Percentiles rank a stretch among this genome's conserved stretches.
Evolutionary conservation across 2,888 invertebrate genomes (phyloP).

Genomic region (Heteropelma amictum): DNA sequence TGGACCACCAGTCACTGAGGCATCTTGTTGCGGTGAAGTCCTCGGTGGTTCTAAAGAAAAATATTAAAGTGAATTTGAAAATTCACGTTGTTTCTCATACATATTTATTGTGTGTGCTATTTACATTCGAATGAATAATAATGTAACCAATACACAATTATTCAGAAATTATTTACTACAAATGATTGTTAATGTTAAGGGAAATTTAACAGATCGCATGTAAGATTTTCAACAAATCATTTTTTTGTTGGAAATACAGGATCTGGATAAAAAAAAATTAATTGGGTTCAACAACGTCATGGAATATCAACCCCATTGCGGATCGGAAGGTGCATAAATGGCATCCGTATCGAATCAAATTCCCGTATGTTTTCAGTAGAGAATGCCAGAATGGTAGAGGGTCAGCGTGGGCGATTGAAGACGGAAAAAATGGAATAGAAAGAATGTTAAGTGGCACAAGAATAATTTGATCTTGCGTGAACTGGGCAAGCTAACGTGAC

Average conservation of each 20-base stretch:
- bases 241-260: too few relatives aligned
- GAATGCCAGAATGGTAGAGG: background rate
- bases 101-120: too few relatives aligned
- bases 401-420: background rate
- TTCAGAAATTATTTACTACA: too few relatives aligned
- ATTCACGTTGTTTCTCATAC: too few relatives aligned
- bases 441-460: slow-evolving; percentile 23
- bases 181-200: too few relatives aligned
- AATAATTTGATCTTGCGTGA: slow-evolving; percentile 34
- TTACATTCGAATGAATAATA: too few relatives aligned
- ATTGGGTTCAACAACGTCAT: too few relatives aligned
- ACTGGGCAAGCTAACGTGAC: slow-evolving; percentile 20
- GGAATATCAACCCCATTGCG: too few relatives aligned
- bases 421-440: background rate
- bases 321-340: too few relatives aligned
- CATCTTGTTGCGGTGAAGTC: slow-evolving; percentile 88
- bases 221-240: background rate
- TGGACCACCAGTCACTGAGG: slow-evolving; percentile 78
- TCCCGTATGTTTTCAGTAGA: slow-evolving; percentile 8
- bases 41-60: slow-evolving; percentile 85
- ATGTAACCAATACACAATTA: too few relatives aligned
- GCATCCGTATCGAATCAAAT: background rate
- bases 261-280: too few relatives aligned
- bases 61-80: background rate
- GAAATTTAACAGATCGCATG: background rate